Conservation (phyloP, 2,888 invertebrate species). For the Chironomus tentans region DNA sequence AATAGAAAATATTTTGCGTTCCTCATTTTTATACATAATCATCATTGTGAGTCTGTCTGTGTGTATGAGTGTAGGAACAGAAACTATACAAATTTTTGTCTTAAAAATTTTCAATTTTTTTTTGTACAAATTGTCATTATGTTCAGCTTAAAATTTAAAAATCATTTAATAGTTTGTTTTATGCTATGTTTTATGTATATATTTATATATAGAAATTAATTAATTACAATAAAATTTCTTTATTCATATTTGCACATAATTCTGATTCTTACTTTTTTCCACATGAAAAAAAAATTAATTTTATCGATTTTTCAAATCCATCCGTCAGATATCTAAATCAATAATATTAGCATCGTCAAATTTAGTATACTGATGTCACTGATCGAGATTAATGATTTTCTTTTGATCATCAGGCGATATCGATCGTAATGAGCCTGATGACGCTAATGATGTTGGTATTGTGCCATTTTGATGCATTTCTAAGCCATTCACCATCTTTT, state of each 20-base stretch:
- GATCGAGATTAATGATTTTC: conserved; percentile 32
- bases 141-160: background rate
- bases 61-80: too few relatives aligned
- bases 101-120: background rate
- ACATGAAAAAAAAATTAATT: background rate
- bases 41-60: too few relatives aligned
- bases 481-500: conserved; percentile 94
- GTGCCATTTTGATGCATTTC: conserved; percentile 61
- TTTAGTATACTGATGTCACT: conserved; percentile 39
- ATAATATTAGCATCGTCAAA: conserved; percentile 18
- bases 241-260: background rate
- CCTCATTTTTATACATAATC: background rate
- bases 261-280: background rate
- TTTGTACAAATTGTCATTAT: background rate
- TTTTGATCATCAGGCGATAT: conserved; percentile 14
- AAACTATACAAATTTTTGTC: too few relatives aligned
- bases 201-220: background rate
- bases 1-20: too few relatives aligned
- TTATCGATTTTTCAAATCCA: conserved; percentile 26
- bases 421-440: conserved; percentile 17
- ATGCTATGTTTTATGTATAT: background rate
- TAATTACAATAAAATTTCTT: background rate
- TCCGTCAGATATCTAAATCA: conserved; percentile 27
- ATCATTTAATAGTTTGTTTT: background rate
- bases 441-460: conserved; percentile 28